Conservation (phyloP, 2,113 vertebrate species). For the Nestor notabilis region DNA sequence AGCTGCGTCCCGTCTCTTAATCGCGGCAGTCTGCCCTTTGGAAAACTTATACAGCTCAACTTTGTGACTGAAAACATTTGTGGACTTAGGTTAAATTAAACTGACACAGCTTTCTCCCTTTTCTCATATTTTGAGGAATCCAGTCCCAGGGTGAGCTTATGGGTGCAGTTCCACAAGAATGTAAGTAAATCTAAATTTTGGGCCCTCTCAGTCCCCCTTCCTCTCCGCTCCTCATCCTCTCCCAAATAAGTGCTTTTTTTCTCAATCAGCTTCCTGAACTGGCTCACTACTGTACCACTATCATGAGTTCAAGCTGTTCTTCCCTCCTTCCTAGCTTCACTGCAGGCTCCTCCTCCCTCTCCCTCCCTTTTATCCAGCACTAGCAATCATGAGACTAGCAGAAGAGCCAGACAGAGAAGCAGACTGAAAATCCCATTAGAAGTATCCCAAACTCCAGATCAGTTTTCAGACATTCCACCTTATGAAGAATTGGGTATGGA, state of each 20-base stretch:
- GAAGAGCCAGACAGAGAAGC: not conserved
- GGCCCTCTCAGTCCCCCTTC: not conserved
- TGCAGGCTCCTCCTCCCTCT: not conserved
- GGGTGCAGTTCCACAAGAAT: not conserved
- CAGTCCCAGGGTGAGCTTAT: not conserved
- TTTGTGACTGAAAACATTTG: not conserved
- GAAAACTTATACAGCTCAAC: not conserved
- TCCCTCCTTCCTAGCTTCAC: not conserved
- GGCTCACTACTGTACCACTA: not conserved
- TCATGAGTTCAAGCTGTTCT: not conserved
- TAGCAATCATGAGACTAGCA: not conserved
- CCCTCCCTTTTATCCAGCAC: not conserved
- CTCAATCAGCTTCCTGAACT: not conserved
- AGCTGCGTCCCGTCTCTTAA: no score
- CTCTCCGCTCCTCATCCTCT: not conserved
- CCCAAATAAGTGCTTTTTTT: not conserved
- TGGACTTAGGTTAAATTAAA: not conserved
- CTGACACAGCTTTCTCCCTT: not conserved
- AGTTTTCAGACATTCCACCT: not conserved
- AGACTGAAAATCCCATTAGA: not conserved
- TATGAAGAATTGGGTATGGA: not conserved
- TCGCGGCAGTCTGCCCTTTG: no score
- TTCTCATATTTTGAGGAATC: not conserved
- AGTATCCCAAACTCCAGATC: not conserved
- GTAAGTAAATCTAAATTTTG: not conserved